phyloP scores from a whole-genome alignment of 2,888 invertebrate species.

The Gryllus longicercus region DNA sequence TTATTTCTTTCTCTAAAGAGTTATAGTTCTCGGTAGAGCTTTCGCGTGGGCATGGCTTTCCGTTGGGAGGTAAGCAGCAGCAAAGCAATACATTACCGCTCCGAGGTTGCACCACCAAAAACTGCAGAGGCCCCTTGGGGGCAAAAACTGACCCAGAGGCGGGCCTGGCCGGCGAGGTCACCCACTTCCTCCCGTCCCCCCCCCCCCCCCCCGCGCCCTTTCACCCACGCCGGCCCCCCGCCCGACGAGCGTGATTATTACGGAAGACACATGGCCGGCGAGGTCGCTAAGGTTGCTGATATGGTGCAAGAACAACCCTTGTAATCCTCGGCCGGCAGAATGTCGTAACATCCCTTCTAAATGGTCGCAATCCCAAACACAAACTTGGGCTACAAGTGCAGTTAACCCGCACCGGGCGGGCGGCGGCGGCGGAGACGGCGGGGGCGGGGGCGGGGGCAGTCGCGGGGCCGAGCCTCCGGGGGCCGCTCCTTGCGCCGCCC shows the following conservation, averaged over 20 bases:
- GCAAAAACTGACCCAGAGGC: no score
- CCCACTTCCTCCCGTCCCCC: background rate
- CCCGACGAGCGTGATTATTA: background rate
- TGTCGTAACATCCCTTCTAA: slow-evolving; percentile 6
- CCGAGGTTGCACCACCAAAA: no score
- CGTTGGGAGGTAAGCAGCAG: no score
- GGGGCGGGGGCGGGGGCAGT: background rate
- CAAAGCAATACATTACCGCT: no score
- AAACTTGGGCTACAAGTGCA: slow-evolving; percentile 17
- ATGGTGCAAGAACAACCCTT: background rate
- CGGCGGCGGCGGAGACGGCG: background rate
- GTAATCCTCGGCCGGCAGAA: slow-evolving; percentile 8
- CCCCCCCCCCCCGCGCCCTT: background rate
- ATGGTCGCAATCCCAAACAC: slow-evolving; percentile 8
- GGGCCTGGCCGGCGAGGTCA: no score
- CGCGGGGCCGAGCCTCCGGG: background rate
- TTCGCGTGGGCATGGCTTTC: no score
- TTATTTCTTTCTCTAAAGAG: no score
- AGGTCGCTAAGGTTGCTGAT: slow-evolving; percentile 17
- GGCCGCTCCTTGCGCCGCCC: background rate
- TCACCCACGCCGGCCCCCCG: background rate
- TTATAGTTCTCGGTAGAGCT: no score
- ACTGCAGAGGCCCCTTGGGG: no score
- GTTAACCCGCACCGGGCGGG: background rate
- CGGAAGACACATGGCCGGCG: slow-evolving; percentile 17